Base-by-base conservation (phyloP, 2,113 vertebrate species). In the Psettodes erumei region DNA sequence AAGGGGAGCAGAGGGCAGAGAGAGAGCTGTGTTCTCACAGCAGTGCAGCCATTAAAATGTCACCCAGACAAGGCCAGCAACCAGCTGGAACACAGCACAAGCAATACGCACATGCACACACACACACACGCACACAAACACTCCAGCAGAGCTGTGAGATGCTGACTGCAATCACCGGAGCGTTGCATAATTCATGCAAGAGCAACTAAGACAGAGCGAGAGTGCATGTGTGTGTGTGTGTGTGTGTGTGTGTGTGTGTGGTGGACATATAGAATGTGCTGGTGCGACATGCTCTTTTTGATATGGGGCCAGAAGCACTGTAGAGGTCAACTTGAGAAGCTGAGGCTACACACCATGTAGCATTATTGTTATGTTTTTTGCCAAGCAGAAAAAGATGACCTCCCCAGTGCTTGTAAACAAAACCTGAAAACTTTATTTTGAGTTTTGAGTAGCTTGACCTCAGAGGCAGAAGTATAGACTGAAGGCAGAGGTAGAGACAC, bases 31-130 rank as follows among this genome's bases (percentile, higher is more conserved):
- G 83, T 75, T 84, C 79, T 74, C 77, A 8, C 79, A 85, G 87
- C 75, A 64, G 79, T 83, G 81, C 81, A 87, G 75, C 86, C 89
- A 90, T 88, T 89, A 90, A 88, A 91, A 88, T 82, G 85, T 90
- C 89, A 85, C 83, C 69, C 65, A 78, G 65, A 90, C 83, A 68
- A 84, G 82, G 74, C 82, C 88, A 47, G 55, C 65, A 75, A 88
- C 85, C 83, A 86, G 90, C 86, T 80, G 84, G 77, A 88, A 83
- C 64, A 64, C 78, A 77, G 42, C 81, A 75, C 72, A 78, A 71
- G 62, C 38, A 25, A 70, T 65, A 16, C 15, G 4, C 13, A 15
- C 33, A 12, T 19, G 56, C 56, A 54, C 16, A 33, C 62, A 21
- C 6, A 56, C 74, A 55, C 56, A 51, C 47, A 71, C 55, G 67